phyloP scores from a whole-genome alignment of 2,797 vertebrate genomes.

The Onychomys leucogaster region DNA sequence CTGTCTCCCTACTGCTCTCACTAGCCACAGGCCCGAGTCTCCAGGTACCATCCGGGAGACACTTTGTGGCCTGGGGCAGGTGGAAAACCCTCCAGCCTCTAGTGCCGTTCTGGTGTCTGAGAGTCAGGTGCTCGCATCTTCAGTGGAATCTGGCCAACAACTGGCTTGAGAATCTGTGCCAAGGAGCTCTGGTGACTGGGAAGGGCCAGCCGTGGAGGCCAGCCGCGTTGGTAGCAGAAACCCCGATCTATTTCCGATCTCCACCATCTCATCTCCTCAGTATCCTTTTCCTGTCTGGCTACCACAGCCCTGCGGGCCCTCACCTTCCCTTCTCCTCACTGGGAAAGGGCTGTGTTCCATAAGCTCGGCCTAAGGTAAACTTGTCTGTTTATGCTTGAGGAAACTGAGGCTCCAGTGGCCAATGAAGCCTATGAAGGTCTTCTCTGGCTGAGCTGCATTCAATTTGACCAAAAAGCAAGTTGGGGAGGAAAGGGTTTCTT shows the following conservation, averaged over 20 bases:
- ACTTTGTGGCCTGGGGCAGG: background rate
- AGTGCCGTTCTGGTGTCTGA: background rate
- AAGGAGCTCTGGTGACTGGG: background rate
- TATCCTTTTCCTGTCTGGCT: background rate
- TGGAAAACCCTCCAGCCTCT: background rate
- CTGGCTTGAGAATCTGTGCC: background rate
- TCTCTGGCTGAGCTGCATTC: background rate
- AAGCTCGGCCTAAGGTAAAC: accelerated
- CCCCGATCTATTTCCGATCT: background rate
- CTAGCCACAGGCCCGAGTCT: background rate
- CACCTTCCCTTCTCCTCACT: accelerated
- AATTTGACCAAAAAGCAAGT: too few species aligned
- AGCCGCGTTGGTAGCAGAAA: background rate
- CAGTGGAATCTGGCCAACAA: background rate
- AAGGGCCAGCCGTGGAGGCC: background rate
- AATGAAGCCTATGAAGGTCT: background rate
- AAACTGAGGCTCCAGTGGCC: background rate
- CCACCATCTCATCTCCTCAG: background rate
- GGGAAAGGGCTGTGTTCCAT: background rate
- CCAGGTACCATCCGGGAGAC: background rate
- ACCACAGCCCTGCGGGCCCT: background rate
- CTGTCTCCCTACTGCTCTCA: background rate
- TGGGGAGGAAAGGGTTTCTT: too few species aligned
- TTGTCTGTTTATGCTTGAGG: background rate
- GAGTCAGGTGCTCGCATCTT: background rate